These are phyloP conservation scores for Cyanistes caeruleus DNA, from an alignment of 2,113 vertebrate species.

Conservation along the genomic window DNA sequence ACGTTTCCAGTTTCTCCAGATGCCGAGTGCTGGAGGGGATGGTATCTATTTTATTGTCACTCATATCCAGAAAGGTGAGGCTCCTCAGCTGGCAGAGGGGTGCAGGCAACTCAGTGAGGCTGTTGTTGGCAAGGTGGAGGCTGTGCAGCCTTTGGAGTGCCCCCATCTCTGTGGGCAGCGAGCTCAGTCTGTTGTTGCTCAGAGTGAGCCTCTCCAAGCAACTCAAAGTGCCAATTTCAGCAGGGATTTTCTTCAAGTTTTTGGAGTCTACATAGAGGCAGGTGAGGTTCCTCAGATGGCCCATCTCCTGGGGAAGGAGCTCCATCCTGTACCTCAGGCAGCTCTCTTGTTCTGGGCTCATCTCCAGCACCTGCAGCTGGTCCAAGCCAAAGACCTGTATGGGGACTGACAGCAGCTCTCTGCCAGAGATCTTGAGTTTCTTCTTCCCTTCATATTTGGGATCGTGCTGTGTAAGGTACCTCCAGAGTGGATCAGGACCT, in stretches of 20 bases:
- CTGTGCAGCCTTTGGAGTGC: conserved; percentile 57
- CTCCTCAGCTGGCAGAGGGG: conserved; percentile 53
- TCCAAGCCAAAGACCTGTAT: conserved; percentile 34
- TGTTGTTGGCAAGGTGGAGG: conserved; percentile 68
- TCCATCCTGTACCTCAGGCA: conserved; percentile 51
- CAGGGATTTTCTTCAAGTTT: conserved; percentile 54
- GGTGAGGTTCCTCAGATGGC: conserved; percentile 35
- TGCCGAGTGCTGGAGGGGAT: conserved; percentile 30
- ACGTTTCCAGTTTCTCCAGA: conserved; percentile 34
- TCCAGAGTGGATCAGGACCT: background rate
- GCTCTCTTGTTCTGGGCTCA: conserved; percentile 63
- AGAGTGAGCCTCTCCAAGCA: conserved; percentile 60
- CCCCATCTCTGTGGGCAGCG: conserved; percentile 17
- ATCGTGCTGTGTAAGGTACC: background rate
- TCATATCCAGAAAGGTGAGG: conserved; percentile 61
- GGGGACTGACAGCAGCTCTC: conserved; percentile 14
- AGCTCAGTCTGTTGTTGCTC: conserved; percentile 62
- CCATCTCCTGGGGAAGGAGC: conserved; percentile 45
- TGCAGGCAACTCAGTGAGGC: conserved; percentile 8
- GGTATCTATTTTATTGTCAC: conserved; percentile 51
- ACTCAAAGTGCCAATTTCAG: conserved; percentile 35
- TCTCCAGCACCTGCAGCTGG: conserved; percentile 62
- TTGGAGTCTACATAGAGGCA: conserved; percentile 64
- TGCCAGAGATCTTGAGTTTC: conserved; percentile 63
- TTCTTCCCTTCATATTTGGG: background rate